A percentile compares a stretch with the other conserved stretches of the same genome.
Evolutionary conservation across 2,888 invertebrate species (phyloP).

Genomic region (Odontothrips loti): DNA sequence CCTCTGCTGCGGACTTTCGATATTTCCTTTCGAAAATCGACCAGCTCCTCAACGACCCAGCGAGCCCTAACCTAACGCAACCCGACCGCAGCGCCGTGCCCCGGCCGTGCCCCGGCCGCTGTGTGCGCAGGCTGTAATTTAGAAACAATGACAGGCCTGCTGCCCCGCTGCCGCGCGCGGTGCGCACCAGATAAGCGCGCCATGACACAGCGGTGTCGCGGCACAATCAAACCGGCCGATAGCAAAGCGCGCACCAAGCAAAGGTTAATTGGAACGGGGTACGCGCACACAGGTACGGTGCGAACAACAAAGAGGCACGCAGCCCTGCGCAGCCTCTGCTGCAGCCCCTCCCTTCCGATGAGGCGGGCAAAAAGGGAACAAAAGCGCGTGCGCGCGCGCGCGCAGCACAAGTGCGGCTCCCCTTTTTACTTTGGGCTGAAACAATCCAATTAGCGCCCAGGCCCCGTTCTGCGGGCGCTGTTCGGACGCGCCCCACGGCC

Average conservation of each 20-base stretch:
- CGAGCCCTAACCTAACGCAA: background rate
- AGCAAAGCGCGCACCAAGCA: background rate
- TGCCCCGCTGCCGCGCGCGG: background rate
- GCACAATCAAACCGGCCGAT: background rate
- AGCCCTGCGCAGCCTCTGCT: too few relatives aligned
- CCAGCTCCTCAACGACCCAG: too few relatives aligned
- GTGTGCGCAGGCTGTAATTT: background rate
- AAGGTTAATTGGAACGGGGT: constrained; percentile 11
- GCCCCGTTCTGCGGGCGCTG: too few relatives aligned
- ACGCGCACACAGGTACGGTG: background rate
- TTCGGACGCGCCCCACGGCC: too few relatives aligned
- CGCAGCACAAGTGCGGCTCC: background rate
- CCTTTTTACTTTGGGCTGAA: background rate
- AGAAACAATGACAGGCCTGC: background rate
- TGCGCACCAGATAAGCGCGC: background rate
- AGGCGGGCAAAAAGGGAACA: background rate
- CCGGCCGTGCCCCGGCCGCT: background rate
- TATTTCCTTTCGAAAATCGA: too few relatives aligned
- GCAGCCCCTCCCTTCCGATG: too few relatives aligned
- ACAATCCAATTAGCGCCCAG: background rate
- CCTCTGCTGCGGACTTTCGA: too few relatives aligned
- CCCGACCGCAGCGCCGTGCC: background rate
- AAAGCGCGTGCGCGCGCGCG: background rate
- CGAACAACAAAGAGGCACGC: background rate
- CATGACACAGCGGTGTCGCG: constrained; percentile 1